phyloP scores from a whole-genome alignment of 1,140 invertebrate genomes.

The Tribolium castaneum region DNA sequence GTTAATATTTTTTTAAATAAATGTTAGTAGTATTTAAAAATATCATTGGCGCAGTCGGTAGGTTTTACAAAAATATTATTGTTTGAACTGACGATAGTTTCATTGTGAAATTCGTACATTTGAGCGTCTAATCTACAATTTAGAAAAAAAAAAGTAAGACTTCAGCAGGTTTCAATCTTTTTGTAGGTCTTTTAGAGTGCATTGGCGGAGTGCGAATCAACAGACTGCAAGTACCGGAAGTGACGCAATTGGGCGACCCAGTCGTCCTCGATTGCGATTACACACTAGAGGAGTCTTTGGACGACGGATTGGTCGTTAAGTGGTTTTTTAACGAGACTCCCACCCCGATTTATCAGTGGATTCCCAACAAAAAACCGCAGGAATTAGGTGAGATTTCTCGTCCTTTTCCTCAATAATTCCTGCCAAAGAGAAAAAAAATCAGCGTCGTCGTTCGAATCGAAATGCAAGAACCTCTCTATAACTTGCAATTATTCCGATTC shows the following conservation, averaged over 20 bases:
- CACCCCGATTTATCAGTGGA: constrained; percentile 82
- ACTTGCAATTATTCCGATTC: constrained; percentile 24
- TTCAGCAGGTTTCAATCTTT: too few relatives aligned
- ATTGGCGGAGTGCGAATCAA: constrained; percentile 69
- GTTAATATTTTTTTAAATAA: too few relatives aligned
- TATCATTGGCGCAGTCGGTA: too few relatives aligned
- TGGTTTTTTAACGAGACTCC: constrained; percentile 80
- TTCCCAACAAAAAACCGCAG: constrained; percentile 72
- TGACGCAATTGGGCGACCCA: constrained; percentile 75
- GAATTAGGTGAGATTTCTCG: constrained; percentile 65
- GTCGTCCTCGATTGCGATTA: constrained; percentile 83
- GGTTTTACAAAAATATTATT: too few relatives aligned
- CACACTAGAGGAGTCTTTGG: constrained; percentile 67
- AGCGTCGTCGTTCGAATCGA: neutral
- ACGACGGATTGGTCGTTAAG: constrained; percentile 76
- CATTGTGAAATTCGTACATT: too few relatives aligned
- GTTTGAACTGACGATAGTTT: too few relatives aligned
- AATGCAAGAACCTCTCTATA: constrained; percentile 6
- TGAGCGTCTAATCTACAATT: too few relatives aligned
- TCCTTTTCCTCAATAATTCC: neutral
- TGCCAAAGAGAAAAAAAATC: constrained; percentile 11
- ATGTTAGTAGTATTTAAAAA: too few relatives aligned
- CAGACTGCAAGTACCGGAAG: constrained; percentile 74
- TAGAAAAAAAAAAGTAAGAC: too few relatives aligned
- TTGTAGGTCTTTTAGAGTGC: constrained; percentile 6